Percentiles rank a stretch among this genome's conserved stretches.
phyloP scores from a whole-genome alignment of 2,113 vertebrate species.

The Zosterops pallidus region DNA sequence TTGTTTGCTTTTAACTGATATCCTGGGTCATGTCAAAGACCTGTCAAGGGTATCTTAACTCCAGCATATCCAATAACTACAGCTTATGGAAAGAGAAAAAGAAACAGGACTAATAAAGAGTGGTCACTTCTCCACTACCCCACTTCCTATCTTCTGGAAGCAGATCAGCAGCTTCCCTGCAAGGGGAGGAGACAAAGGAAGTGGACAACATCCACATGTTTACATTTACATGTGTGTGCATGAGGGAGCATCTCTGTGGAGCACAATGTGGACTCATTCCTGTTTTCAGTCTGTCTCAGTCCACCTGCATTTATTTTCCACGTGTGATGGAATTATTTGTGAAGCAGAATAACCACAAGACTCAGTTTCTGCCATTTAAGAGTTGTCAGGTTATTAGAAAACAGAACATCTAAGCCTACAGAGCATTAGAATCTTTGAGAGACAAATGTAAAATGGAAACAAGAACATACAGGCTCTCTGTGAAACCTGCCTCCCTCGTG shows the following conservation, averaged over 20 bases:
- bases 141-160: background rate
- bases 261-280: background rate
- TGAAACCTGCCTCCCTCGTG: background rate
- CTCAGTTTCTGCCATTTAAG: background rate
- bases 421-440: background rate
- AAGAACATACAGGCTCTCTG: background rate
- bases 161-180: background rate
- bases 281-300: background rate
- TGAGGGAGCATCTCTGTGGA: background rate
- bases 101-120: background rate
- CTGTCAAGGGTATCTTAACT: background rate
- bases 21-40: background rate
- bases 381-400: background rate
- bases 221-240: background rate
- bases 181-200: background rate
- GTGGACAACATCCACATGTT: background rate
- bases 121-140: background rate
- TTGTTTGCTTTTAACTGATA: background rate
- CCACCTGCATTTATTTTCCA: background rate
- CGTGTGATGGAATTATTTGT: background rate
- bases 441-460: slow-evolving; percentile 4
- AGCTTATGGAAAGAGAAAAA: background rate
- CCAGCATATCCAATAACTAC: background rate
- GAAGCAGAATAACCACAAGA: background rate
- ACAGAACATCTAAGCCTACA: background rate